Percentiles rank a stretch among this genome's conserved stretches.
phyloP scores from a whole-genome alignment of 2,113 vertebrate genomes.

The Microtus richardsoni region DNA sequence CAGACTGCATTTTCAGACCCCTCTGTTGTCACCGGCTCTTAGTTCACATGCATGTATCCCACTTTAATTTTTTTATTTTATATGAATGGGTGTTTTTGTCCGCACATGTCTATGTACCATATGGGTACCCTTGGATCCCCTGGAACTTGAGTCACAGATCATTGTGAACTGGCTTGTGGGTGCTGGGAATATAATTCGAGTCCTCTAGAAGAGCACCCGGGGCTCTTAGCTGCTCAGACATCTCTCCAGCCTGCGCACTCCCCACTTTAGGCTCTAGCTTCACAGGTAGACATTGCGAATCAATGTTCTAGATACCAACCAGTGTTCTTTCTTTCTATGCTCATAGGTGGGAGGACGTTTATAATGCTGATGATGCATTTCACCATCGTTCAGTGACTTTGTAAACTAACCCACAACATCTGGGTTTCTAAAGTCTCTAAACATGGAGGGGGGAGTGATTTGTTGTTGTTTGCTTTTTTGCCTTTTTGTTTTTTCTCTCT shows the following conservation, averaged over 20 bases:
- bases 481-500: not conserved
- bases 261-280: not conserved
- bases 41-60: not conserved
- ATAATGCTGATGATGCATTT: not conserved
- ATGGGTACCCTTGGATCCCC: no score
- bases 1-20: not conserved
- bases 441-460: not conserved
- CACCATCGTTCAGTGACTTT: not conserved
- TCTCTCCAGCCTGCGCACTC: not conserved
- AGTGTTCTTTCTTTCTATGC: not conserved
- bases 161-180: no score
- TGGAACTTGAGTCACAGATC: not conserved
- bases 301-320: not conserved
- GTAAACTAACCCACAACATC: slow-evolving; percentile 29
- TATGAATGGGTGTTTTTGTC: not conserved
- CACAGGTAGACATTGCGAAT: not conserved
- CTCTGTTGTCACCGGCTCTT: not conserved
- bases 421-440: not conserved
- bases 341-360: not conserved
- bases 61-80: not conserved
- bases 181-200: no score
- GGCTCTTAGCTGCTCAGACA: not conserved
- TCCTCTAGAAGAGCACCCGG: not conserved
- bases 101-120: not conserved
- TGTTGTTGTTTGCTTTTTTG: no score